Evolutionary conservation across 2,888 invertebrate genomes (phyloP).

Genomic region (Latrodectus hesperus): DNA sequence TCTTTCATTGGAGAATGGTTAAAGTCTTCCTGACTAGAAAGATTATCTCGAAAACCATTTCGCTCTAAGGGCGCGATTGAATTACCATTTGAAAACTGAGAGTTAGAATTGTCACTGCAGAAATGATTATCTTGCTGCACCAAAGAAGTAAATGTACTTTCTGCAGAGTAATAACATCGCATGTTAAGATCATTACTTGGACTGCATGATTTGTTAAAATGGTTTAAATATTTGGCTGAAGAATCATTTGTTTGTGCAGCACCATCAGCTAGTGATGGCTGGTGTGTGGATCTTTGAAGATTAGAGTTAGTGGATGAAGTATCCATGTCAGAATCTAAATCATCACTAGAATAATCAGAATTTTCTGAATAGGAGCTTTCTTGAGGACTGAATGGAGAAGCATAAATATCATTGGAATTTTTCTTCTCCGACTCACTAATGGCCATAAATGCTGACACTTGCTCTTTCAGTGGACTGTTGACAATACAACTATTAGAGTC

Average conservation of each 20-base stretch:
- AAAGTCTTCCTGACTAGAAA: slow-evolving; percentile 32
- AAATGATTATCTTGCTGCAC: slow-evolving; percentile 53
- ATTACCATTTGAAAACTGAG: slow-evolving; percentile 39
- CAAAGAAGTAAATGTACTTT: slow-evolving; percentile 39
- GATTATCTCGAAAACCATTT: slow-evolving; percentile 33
- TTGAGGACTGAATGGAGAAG: slow-evolving; percentile 73
- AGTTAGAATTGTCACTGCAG: slow-evolving; percentile 28
- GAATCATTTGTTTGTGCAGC: slow-evolving; percentile 48
- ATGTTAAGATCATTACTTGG: slow-evolving; percentile 39
- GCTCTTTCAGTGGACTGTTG: slow-evolving; percentile 58
- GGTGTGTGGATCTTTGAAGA: slow-evolving; percentile 18
- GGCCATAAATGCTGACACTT: slow-evolving; percentile 65
- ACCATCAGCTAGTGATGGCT: slow-evolving; percentile 25
- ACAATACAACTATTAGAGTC: slow-evolving; percentile 60
- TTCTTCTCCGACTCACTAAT: slow-evolving; percentile 69
- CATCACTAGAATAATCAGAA: slow-evolving; percentile 74
- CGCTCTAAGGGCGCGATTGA: slow-evolving; percentile 28
- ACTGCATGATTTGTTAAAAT: slow-evolving; percentile 52
- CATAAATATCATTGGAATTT: slow-evolving; percentile 72
- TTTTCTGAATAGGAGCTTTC: slow-evolving; percentile 75
- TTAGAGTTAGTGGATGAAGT: slow-evolving; percentile 61
- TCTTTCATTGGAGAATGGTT: slow-evolving; percentile 37
- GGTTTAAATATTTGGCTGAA: slow-evolving; percentile 51
- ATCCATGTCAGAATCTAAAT: slow-evolving; percentile 67
- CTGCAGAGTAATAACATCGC: slow-evolving; percentile 58